Evolutionary conservation across 2,113 vertebrate genomes (phyloP), one percentile per base, ranked within the genome.

Genomic region (Elanoides forficatus): DNA sequence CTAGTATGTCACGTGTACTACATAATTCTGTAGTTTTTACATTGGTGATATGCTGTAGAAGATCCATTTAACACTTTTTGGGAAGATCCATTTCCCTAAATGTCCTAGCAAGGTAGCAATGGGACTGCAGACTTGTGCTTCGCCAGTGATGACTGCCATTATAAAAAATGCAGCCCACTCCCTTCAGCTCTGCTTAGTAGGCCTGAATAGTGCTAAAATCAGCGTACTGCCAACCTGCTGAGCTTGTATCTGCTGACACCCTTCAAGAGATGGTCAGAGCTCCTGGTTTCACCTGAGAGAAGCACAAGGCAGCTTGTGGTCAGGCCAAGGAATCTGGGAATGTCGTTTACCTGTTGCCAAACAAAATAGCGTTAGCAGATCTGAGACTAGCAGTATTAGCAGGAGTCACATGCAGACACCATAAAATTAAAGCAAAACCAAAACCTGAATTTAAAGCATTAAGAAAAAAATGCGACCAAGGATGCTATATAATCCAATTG

Each of bases 251-350:
- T 86, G 32, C 71, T 68, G 53, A 79, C 45, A 66, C 32, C 17
- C 10, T 87, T 89, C 50, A 73, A 55, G 62, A 93, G 52, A 63
- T 42, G 34, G 45, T 32, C 45, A 66, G 38, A 76, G 62, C 50
- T 94, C 78, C 62, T 36, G 25, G 14, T 65, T 75, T 93, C 47
- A 72, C 73, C 78, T 45, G 56, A 80, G 26, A 71, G 56, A 83
- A 95, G 59, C 65, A 73, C 66, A 85, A 47, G 32, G 43, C 56
- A 89, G 70, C 23, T 29, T 94, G 53, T 79, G 78, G 81, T 92
- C 66, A 85, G 62, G 83, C 84, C 78, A 81, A 66, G 70, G 62
- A 93, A 63, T 96, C 90, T 97, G 95, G 86, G 72, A 96, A 93
- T 91, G 70, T 94, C 53, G 3, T 94, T 95, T 93, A 60, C 70